Evolutionary conservation across 2,797 vertebrate genomes (phyloP).

Genomic region (Pseudotriccus pelzelni): DNA sequence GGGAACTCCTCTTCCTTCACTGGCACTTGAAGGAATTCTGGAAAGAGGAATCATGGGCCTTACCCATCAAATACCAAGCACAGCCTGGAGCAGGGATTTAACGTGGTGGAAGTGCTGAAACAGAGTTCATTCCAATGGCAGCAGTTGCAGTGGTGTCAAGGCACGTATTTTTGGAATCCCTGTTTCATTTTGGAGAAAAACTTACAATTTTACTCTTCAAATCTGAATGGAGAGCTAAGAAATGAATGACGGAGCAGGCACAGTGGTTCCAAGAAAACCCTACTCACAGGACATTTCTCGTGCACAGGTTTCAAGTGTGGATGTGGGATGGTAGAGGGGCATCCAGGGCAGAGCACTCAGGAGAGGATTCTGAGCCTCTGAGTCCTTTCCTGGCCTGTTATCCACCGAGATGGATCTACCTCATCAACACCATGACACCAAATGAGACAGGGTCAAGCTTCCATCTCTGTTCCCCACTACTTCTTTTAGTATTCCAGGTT

Average conservation of each 20-base stretch:
- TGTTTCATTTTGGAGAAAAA: not conserved
- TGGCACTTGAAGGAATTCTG: not conserved
- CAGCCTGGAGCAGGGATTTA: not conserved
- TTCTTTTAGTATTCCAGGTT: not conserved
- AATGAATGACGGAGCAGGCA: not conserved
- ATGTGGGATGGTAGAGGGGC: not conserved
- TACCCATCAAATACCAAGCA: not conserved
- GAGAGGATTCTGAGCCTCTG: not conserved
- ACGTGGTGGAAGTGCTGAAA: not conserved
- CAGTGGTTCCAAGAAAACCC: not conserved
- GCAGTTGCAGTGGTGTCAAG: not conserved
- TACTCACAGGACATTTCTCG: rapidly evolving
- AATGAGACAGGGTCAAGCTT: not conserved
- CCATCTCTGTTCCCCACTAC: not conserved
- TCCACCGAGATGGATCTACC: not conserved
- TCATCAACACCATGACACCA: not conserved
- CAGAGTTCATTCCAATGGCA: not conserved
- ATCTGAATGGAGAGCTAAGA: not conserved
- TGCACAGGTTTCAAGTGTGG: not conserved
- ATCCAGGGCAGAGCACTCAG: not conserved
- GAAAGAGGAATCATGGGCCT: not conserved
- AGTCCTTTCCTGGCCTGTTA: not conserved
- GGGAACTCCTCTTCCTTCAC: not conserved
- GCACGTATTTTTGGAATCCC: not conserved
- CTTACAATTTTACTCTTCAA: not conserved